These are phyloP conservation scores for Sphyrna mokarran DNA, from an alignment of 2,113 vertebrate species.

Conservation along the genomic window DNA sequence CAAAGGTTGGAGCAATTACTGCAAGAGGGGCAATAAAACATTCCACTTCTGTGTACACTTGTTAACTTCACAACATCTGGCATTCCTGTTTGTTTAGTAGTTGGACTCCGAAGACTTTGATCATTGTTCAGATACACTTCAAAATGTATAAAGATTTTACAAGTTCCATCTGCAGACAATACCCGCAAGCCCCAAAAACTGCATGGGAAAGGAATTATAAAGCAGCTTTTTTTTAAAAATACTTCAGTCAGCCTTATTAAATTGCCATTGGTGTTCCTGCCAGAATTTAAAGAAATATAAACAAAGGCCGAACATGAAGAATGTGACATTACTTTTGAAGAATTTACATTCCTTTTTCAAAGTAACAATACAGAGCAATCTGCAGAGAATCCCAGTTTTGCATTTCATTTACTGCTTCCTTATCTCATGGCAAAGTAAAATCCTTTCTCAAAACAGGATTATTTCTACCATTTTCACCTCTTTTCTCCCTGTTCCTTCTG, in stretches of 20 bases:
- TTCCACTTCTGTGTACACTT: background rate
- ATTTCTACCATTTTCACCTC: background rate
- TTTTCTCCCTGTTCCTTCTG: background rate
- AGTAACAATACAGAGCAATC: constrained; percentile 10
- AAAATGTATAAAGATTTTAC: constrained; percentile 28
- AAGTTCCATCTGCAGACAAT: constrained; percentile 21
- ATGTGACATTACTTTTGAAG: background rate
- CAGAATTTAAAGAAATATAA: constrained; percentile 18
- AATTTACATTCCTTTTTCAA: background rate
- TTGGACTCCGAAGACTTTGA: constrained; percentile 18
- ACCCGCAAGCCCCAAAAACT: background rate
- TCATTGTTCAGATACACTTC: background rate
- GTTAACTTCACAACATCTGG: constrained; percentile 29
- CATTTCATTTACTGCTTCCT: background rate
- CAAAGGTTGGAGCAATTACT: constrained; percentile 13
- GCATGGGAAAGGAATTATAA: constrained; percentile 17
- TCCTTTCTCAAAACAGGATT: background rate
- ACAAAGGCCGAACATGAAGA: background rate
- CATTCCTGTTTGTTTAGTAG: constrained; percentile 24
- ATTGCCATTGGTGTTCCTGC: background rate
- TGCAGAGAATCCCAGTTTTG: background rate
- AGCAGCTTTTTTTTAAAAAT: background rate
- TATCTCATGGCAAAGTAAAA: background rate
- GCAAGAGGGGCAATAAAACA: constrained; percentile 2
- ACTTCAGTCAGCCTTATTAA: background rate